These are phyloP conservation scores for Berghia stephanieae DNA, from an alignment of 1,140 invertebrate genomes.

Conservation along the genomic window DNA sequence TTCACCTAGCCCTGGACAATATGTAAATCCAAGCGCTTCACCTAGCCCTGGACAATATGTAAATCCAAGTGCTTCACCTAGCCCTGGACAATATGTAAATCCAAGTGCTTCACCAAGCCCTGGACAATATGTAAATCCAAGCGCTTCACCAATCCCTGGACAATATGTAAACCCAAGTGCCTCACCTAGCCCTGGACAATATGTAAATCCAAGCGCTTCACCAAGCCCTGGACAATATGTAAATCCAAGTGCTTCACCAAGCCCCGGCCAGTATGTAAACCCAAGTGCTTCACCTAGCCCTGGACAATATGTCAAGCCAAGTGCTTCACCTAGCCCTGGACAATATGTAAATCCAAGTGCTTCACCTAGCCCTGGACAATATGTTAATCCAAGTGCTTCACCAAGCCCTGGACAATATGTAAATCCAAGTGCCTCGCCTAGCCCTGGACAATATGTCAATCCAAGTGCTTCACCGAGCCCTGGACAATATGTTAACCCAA, in stretches of 20 bases:
- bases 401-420: neutral
- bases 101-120: neutral
- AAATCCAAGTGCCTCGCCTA: too few species aligned
- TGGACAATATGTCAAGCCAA: too few species aligned
- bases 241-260: neutral
- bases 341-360: neutral
- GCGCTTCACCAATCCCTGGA: too few species aligned
- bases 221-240: neutral
- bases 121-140: neutral
- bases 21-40: too few species aligned
- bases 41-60: too few species aligned
- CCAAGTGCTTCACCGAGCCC: constrained; percentile 30
- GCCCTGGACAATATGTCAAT: too few species aligned
- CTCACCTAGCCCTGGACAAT: too few species aligned
- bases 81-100: neutral
- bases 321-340: too few species aligned
- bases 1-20: too few species aligned
- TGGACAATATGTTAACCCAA: constrained; percentile 30
- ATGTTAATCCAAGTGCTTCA: neutral
- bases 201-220: neutral
- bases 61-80: neutral
- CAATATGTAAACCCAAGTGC: too few species aligned
- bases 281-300: too few species aligned
- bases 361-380: neutral
- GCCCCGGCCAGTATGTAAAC: neutral